Evolutionary conservation across 1,140 invertebrate species (phyloP).

Genomic region (Bombyx mori): DNA sequence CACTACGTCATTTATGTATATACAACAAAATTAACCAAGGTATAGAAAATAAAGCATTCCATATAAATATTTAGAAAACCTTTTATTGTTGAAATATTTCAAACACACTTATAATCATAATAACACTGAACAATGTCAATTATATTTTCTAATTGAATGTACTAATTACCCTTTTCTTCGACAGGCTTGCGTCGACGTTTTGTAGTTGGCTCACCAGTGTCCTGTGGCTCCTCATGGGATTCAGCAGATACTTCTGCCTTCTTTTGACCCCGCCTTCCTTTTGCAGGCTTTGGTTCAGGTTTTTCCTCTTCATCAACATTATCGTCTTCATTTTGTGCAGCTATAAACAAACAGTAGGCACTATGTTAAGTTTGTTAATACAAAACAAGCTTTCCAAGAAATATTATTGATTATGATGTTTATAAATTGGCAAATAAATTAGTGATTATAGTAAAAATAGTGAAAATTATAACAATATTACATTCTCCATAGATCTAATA

Average conservation of each 20-base stretch:
- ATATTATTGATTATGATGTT: too few relatives aligned
- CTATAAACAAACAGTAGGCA: conserved; percentile 11
- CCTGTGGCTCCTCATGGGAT: conserved; percentile 36
- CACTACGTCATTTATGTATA: background rate
- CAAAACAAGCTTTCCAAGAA: too few relatives aligned
- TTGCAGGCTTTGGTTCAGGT: conserved; percentile 34
- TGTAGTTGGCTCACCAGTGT: conserved; percentile 38
- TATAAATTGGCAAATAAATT: too few relatives aligned
- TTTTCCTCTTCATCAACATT: conserved; percentile 27
- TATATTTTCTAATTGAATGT: conserved; percentile 32
- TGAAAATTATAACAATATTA: background rate
- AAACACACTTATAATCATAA: conserved; percentile 47
- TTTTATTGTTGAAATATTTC: conserved; percentile 53
- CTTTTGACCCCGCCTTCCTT: conserved; percentile 48
- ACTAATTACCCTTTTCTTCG: conserved; percentile 62
- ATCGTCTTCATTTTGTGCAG: conserved; percentile 38
- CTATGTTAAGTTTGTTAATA: too few relatives aligned
- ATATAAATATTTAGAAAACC: conserved; percentile 47
- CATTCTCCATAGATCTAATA: background rate
- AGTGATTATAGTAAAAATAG: too few relatives aligned
- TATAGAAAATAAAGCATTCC: conserved; percentile 40
- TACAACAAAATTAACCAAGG: conserved; percentile 12
- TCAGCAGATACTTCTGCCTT: conserved; percentile 31
- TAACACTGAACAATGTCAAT: conserved; percentile 45
- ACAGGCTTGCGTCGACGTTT: conserved; percentile 50